These are phyloP conservation scores for roundworm (Caenorhabditis elegans) DNA, from an alignment of 1,140 invertebrate species.

Conservation along the genomic window DNA sequence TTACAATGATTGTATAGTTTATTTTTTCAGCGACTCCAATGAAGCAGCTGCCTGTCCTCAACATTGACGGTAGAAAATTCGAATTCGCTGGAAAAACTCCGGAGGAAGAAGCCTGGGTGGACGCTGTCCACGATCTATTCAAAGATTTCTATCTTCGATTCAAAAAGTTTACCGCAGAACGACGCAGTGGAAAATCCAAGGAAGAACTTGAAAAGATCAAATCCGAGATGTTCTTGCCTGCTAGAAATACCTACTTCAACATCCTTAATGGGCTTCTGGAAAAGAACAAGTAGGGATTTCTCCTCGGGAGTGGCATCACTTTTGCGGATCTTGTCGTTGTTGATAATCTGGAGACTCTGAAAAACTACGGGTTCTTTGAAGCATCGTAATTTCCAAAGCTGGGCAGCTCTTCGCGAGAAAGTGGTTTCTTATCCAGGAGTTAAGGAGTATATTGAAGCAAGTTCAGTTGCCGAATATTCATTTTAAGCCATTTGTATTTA, in stretches of 20 bases:
- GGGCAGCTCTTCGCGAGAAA: not conserved
- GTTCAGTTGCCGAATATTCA: not conserved
- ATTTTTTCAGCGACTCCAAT: slow-evolving; percentile 47
- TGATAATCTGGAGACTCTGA: not conserved
- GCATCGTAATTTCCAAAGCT: not conserved
- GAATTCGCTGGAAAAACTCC: slow-evolving; percentile 44
- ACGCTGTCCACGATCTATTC: slow-evolving; percentile 38
- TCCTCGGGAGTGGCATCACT: not conserved
- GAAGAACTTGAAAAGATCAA: not conserved
- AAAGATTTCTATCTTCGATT: slow-evolving; percentile 28
- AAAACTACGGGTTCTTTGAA: not conserved
- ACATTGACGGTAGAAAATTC: slow-evolving; percentile 43
- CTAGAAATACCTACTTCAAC: not conserved
- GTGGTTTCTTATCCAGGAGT: not conserved
- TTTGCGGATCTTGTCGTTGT: not conserved
- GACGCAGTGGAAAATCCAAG: not conserved
- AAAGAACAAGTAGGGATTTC: not conserved
- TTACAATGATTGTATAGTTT: too few species aligned
- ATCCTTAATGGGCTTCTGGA: not conserved
- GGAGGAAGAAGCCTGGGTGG: slow-evolving; percentile 43
- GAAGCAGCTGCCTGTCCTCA: slow-evolving; percentile 36
- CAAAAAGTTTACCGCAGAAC: not conserved
- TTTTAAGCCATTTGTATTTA: too few species aligned
- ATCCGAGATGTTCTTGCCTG: not conserved
- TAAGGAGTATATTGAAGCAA: not conserved